phyloP scores from a whole-genome alignment of 2,113 vertebrate genomes.

The Canis aureus region DNA sequence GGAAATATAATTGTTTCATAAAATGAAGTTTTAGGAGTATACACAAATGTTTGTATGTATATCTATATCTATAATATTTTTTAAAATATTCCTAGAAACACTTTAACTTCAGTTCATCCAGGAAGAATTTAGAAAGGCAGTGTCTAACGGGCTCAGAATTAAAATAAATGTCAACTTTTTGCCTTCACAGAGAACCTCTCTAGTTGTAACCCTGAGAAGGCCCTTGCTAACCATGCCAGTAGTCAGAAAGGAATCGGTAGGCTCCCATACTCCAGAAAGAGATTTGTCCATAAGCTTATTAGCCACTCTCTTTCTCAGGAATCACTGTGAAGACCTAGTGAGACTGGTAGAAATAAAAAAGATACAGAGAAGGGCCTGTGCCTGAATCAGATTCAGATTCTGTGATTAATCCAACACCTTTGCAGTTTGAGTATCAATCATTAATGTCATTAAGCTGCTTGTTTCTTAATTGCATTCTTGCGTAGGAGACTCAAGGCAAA shows the following conservation, averaged over 20 bases:
- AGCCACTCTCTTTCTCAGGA: not conserved
- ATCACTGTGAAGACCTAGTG: not conserved
- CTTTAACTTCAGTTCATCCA: not conserved
- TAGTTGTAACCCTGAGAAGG: not conserved
- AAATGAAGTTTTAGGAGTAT: not conserved
- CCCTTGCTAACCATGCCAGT: not conserved
- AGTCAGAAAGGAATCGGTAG: constrained; percentile 58
- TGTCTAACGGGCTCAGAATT: not conserved
- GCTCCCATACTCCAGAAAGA: not conserved
- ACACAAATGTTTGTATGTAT: not conserved
- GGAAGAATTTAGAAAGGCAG: constrained; percentile 42
- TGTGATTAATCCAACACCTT: constrained; percentile 79
- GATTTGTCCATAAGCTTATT: constrained; percentile 13
- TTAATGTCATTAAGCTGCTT: constrained; percentile 83
- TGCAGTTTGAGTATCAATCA: constrained; percentile 75
- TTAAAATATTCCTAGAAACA: constrained; percentile 34
- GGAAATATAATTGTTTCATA: not conserved
- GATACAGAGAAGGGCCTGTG: constrained; percentile 53
- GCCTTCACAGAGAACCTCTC: not conserved
- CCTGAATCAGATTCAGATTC: constrained; percentile 74
- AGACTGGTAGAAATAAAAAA: constrained; percentile 18
- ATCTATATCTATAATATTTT: constrained; percentile 26
- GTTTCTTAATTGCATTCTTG: constrained; percentile 83
- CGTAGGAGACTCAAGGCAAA: constrained; percentile 67
- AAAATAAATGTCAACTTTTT: not conserved